Evolutionary conservation across 2,797 vertebrate genomes (phyloP).

Genomic region (Tapera naevia): DNA sequence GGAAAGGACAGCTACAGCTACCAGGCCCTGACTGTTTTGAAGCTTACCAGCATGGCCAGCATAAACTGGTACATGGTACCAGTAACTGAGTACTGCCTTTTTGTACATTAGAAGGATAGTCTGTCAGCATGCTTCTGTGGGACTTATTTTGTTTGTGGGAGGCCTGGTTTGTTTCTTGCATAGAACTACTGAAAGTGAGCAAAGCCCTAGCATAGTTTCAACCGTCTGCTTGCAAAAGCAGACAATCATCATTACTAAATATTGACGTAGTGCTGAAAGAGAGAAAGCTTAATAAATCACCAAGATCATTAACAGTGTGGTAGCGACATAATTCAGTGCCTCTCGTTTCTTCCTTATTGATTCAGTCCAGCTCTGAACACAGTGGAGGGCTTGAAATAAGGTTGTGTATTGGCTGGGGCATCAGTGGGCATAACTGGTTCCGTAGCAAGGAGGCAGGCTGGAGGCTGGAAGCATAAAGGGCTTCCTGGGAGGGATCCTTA

Average conservation of each 20-base stretch:
- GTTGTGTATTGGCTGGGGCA: not conserved
- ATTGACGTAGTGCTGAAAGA: conserved; percentile 9
- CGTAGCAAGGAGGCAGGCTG: no score
- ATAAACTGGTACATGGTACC: not conserved
- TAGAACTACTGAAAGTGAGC: not conserved
- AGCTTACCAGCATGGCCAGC: not conserved
- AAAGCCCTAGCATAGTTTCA: not conserved
- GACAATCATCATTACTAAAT: not conserved
- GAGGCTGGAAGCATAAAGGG: fast-evolving
- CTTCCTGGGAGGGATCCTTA: no score
- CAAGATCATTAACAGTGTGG: not conserved
- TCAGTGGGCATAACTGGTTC: not conserved
- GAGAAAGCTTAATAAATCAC: not conserved
- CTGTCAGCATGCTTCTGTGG: not conserved
- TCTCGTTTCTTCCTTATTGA: fast-evolving
- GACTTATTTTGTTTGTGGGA: not conserved
- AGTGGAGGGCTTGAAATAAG: not conserved
- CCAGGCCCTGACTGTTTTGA: not conserved
- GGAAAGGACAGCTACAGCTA: not conserved
- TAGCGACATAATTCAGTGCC: not conserved
- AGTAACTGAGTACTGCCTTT: not conserved
- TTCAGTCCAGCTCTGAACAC: not conserved
- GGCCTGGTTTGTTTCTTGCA: not conserved
- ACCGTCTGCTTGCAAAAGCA: not conserved
- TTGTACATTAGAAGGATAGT: not conserved